These are phyloP conservation scores for Brachionichthys hirsutus DNA, from an alignment of 2,113 vertebrate species.

Conservation along the genomic window DNA sequence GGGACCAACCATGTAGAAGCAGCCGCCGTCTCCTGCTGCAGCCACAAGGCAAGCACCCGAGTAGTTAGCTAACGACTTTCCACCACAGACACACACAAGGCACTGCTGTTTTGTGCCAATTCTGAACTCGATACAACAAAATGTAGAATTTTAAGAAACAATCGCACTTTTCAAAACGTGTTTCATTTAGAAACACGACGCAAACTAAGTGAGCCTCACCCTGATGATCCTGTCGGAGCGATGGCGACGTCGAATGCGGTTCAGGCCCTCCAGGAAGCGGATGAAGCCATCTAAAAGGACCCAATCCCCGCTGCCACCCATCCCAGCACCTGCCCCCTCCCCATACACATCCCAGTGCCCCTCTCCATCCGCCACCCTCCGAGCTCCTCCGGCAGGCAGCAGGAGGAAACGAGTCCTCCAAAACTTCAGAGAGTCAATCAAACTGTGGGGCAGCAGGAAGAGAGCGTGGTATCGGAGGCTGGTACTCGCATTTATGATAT, in stretches of 20 bases:
- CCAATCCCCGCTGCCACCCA: constrained; percentile 84
- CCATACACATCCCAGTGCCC: constrained; percentile 92
- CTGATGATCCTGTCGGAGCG: constrained; percentile 87
- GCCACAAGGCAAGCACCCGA: no score
- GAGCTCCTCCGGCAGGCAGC: constrained; percentile 89
- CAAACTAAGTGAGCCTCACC: constrained; percentile 24
- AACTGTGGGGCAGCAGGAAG: constrained; percentile 66
- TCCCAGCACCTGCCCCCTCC: constrained; percentile 74
- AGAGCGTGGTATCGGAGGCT: not conserved
- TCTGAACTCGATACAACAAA: no score
- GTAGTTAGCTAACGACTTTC: no score
- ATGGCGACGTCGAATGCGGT: constrained; percentile 92
- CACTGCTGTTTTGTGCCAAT: no score
- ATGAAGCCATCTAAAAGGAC: constrained; percentile 91
- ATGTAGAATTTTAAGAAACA: no score
- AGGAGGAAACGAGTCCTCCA: constrained; percentile 96
- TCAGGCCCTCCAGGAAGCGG: constrained; percentile 95
- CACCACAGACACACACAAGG: no score
- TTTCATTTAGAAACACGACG: not conserved
- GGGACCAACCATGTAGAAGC: no score
- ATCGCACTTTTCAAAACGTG: no score
- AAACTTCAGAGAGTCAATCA: constrained; percentile 97
- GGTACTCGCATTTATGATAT: not conserved
- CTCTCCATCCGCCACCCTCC: constrained; percentile 89
- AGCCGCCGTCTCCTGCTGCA: no score